Conservation (phyloP, 1,140 invertebrate species). For the Platorchestia sp. region DNA sequence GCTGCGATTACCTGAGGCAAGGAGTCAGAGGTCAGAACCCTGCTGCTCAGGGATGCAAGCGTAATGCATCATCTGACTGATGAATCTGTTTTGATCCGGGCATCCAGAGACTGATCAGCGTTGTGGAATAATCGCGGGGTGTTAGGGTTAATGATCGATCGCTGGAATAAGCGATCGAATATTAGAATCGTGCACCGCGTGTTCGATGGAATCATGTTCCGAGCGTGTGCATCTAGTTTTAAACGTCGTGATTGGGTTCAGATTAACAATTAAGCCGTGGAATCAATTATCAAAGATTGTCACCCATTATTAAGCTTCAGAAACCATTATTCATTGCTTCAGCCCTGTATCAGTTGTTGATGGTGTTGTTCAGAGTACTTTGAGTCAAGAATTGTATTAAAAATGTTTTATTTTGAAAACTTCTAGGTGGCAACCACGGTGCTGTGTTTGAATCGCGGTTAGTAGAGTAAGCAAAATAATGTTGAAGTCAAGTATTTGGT, state of each 20-base stretch:
- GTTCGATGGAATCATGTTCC: neutral
- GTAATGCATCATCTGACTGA: neutral
- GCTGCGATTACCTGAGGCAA: neutral
- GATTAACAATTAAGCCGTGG: neutral
- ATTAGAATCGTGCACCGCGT: neutral
- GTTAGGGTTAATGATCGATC: neutral
- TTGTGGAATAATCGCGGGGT: neutral
- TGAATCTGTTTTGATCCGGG: neutral
- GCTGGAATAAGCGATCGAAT: neutral
- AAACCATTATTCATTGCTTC: neutral
- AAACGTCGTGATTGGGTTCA: neutral
- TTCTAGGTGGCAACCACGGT: neutral
- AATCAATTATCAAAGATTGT: neutral
- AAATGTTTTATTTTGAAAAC: neutral
- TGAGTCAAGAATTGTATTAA: neutral
- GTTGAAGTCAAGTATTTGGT: neutral
- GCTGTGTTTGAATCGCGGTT: neutral
- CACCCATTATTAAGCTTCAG: neutral
- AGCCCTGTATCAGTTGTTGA: neutral
- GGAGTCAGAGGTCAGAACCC: neutral
- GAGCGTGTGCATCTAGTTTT: neutral
- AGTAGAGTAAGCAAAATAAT: neutral
- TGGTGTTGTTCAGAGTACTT: neutral
- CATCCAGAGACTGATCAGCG: neutral
- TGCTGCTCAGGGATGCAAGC: neutral